These are phyloP conservation scores for Halictus rubicundus DNA, from an alignment of 1,140 invertebrate genomes.

Conservation along the genomic window DNA sequence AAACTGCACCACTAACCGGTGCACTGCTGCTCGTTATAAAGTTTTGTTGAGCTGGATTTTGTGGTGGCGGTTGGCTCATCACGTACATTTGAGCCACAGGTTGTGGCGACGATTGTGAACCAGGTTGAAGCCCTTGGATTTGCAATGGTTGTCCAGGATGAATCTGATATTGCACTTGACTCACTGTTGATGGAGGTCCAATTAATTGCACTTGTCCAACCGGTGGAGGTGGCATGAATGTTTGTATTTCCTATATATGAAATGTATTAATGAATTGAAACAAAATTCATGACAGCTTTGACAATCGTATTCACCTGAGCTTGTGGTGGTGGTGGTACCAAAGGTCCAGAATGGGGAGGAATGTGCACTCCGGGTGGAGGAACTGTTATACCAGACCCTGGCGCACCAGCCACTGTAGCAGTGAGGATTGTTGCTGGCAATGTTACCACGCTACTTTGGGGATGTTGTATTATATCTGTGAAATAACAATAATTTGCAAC, in stretches of 20 bases:
- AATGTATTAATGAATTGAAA: slow-evolving; percentile 12
- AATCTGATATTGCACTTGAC: slow-evolving; percentile 79
- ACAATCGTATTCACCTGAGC: slow-evolving; percentile 68
- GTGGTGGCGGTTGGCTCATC: slow-evolving; percentile 77
- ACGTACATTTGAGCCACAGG: slow-evolving; percentile 78
- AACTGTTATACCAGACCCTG: slow-evolving; percentile 69
- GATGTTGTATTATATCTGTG: slow-evolving; percentile 78
- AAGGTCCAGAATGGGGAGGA: slow-evolving; percentile 74
- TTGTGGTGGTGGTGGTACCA: slow-evolving; percentile 73
- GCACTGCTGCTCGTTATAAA: slow-evolving; percentile 74
- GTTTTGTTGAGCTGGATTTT: slow-evolving; percentile 67
- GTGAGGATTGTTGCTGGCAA: slow-evolving; percentile 78
- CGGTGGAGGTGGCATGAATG: slow-evolving; percentile 74
- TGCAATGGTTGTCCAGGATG: slow-evolving; percentile 77
- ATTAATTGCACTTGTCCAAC: slow-evolving; percentile 77
- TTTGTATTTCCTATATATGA: slow-evolving; percentile 73
- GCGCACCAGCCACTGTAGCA: slow-evolving; percentile 76
- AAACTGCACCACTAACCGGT: slow-evolving; percentile 73
- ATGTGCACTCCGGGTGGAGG: slow-evolving; percentile 77
- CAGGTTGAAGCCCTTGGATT: slow-evolving; percentile 74
- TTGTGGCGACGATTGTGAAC: slow-evolving; percentile 75
- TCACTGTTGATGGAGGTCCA: slow-evolving; percentile 76
- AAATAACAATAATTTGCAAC: slow-evolving; percentile 29
- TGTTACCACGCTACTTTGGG: slow-evolving; percentile 77
- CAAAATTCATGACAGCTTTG: slow-evolving; percentile 3